Conservation (phyloP, 2,888 invertebrate species). For the Glaucopsyche alexis region DNA sequence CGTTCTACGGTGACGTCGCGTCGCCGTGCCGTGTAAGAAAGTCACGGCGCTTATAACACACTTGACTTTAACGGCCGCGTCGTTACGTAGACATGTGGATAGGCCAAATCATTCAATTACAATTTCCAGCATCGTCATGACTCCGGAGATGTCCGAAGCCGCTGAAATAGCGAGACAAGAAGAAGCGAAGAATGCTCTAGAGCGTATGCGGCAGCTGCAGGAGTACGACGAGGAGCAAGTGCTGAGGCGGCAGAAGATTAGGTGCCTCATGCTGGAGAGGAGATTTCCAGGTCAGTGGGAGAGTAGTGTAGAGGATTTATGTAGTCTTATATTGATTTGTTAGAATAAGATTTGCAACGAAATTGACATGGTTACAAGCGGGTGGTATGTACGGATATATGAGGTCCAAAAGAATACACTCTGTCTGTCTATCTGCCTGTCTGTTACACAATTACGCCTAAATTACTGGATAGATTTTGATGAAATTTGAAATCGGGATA, state of each 20-base stretch:
- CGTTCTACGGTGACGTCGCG: too few species aligned
- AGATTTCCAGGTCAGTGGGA: slow-evolving; percentile 56
- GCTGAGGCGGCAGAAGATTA: slow-evolving; percentile 52
- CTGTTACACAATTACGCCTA: too few species aligned
- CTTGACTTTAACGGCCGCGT: too few species aligned
- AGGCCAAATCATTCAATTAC: neutral
- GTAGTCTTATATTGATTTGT: neutral
- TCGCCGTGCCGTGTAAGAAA: too few species aligned
- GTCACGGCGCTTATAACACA: too few species aligned
- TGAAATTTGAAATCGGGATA: too few species aligned
- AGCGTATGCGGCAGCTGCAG: slow-evolving; percentile 62
- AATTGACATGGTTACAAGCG: too few species aligned
- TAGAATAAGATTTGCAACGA: neutral
- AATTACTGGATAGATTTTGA: too few species aligned
- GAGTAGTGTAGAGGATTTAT: neutral
- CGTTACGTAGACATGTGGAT: too few species aligned
- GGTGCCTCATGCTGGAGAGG: slow-evolving; percentile 54
- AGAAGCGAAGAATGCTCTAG: slow-evolving; percentile 51
- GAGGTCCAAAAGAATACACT: too few species aligned
- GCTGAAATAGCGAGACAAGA: slow-evolving; percentile 49
- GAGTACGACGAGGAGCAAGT: slow-evolving; percentile 53
- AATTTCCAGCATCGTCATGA: slow-evolving; percentile 50
- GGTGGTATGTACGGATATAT: too few species aligned
- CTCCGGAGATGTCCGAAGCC: slow-evolving; percentile 53
- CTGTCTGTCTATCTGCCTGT: too few species aligned